Percentiles rank a stretch among this genome's conserved stretches.
phyloP scores from a whole-genome alignment of 2,113 vertebrate genomes.

The Grallaria varia region DNA sequence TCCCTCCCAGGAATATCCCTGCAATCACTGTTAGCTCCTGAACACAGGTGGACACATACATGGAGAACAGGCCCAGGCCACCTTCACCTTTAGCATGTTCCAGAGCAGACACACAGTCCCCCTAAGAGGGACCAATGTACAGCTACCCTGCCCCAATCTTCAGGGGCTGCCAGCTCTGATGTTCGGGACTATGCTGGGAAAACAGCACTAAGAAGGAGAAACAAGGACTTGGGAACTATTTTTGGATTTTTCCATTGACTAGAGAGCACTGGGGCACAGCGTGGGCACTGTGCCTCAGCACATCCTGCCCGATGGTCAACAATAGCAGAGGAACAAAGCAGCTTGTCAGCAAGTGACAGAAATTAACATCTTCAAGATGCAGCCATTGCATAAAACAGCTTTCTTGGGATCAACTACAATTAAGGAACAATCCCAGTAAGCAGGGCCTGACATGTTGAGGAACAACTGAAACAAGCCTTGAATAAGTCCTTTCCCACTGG shows the following conservation, averaged over 20 bases:
- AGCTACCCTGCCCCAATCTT: too few species aligned
- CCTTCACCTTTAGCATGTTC: background rate
- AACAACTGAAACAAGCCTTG: background rate
- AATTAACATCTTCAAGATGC: background rate
- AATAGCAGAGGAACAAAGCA: background rate
- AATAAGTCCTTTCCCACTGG: rapidly evolving
- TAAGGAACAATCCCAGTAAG: background rate
- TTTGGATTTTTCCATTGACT: background rate
- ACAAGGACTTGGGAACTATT: background rate
- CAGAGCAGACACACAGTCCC: background rate
- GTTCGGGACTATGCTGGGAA: background rate
- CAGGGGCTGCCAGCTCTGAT: background rate
- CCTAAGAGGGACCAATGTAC: rapidly evolving
- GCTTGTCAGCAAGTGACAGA: background rate
- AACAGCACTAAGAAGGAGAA: background rate
- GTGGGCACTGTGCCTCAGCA: background rate
- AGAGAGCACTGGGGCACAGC: background rate
- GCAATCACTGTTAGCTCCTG: background rate
- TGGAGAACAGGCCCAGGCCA: background rate
- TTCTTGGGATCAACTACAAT: background rate
- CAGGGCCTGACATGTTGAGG: background rate
- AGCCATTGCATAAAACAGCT: rapidly evolving
- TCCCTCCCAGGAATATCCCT: background rate
- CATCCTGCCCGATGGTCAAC: background rate
- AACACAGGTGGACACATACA: background rate